Conservation (phyloP, 2,797 vertebrate genomes). For the Scolopax bukidnonensis region DNA sequence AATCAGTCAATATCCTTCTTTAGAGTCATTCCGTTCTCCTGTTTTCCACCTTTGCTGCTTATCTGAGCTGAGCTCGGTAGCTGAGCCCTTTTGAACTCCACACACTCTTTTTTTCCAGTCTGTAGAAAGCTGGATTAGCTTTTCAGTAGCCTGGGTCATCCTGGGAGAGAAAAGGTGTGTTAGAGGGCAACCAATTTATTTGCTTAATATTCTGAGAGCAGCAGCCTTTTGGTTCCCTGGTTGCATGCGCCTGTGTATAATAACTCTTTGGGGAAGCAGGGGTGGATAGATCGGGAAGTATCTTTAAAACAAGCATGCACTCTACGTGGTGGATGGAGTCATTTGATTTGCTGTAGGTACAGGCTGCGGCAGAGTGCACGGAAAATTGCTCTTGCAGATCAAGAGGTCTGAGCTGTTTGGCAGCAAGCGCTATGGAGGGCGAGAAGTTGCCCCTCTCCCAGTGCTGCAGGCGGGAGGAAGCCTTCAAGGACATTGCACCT, state of each 20-base stretch:
- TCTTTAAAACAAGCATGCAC: neutral
- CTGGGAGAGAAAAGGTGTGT: neutral
- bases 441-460: neutral
- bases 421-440: neutral
- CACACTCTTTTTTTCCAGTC: neutral
- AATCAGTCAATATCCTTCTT: neutral
- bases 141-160: constrained; percentile 22
- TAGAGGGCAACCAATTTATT: constrained; percentile 67
- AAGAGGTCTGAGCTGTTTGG: constrained; percentile 4
- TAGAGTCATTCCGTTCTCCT: neutral
- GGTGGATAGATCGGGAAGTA: neutral
- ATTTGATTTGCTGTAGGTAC: neutral
- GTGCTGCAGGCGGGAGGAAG: neutral
- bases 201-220: constrained; percentile 57
- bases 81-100: neutral
- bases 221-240: neutral
- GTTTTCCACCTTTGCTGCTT: constrained; percentile 11
- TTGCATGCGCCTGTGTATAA: constrained; percentile 2
- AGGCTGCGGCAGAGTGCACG: neutral
- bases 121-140: constrained; percentile 41
- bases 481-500: neutral
- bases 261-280: constrained; percentile 47
- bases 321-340: neutral
- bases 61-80: neutral
- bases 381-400: constrained; percentile 27